phyloP scores from a whole-genome alignment of 2,113 vertebrate genomes.

The Cricetomys ansorgei region DNA sequence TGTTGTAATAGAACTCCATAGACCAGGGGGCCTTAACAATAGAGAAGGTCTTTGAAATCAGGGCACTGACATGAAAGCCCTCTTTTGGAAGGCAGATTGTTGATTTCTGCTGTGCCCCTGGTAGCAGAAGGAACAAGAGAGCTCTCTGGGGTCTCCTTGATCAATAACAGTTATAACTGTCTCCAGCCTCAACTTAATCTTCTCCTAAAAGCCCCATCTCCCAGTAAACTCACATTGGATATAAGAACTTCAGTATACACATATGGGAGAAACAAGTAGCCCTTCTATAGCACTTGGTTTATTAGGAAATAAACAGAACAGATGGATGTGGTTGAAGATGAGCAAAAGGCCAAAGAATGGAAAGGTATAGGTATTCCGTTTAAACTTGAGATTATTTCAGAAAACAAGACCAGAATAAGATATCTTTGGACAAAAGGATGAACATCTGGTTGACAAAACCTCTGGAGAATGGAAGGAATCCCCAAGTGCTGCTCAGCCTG shows the following conservation, averaged over 20 bases:
- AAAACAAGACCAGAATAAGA: neutral
- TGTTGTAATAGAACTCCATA: neutral
- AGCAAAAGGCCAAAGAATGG: neutral
- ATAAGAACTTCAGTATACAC: neutral
- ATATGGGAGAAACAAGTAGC: neutral
- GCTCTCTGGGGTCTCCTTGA: too few relatives aligned
- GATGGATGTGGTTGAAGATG: neutral
- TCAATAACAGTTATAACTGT: neutral
- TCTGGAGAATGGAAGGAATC: rapidly evolving
- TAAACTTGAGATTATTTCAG: neutral
- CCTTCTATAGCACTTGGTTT: neutral
- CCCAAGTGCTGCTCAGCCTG: too few relatives aligned
- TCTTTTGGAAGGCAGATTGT: rapidly evolving
- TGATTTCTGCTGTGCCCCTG: rapidly evolving
- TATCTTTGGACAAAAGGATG: neutral
- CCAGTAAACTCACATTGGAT: neutral
- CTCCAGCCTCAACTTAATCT: neutral
- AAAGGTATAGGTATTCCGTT: neutral
- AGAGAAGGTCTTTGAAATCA: neutral
- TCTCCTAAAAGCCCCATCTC: too few relatives aligned
- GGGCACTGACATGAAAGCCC: neutral
- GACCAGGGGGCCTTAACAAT: neutral
- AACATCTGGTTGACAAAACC: rapidly evolving
- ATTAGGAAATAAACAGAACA: neutral
- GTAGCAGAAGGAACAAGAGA: neutral